A percentile compares a stretch with the other conserved stretches of the same genome.
phyloP scores from a whole-genome alignment of 1,140 invertebrate species.

The Mactra quadrangularis region DNA sequence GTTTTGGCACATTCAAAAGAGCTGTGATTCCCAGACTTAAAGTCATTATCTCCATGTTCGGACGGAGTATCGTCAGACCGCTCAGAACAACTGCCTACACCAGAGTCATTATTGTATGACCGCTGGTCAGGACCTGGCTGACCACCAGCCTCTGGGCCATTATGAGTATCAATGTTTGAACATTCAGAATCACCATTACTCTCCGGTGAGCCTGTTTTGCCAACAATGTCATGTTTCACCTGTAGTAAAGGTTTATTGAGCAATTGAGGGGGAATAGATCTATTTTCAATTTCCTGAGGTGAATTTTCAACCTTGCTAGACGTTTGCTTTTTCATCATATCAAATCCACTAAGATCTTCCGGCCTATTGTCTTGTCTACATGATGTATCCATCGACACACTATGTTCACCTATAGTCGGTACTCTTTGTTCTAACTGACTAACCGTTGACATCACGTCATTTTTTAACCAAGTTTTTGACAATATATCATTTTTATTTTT shows the following conservation, averaged over 20 bases:
- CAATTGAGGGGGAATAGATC: slow-evolving; percentile 66
- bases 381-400: slow-evolving; percentile 6
- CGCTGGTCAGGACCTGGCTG: slow-evolving; percentile 64
- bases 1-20: slow-evolving; percentile 64
- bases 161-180: slow-evolving; percentile 73
- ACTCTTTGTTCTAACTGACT: slow-evolving; percentile 40
- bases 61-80: slow-evolving; percentile 80
- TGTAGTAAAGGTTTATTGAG: slow-evolving; percentile 70
- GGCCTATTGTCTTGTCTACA: slow-evolving; percentile 21
- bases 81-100: slow-evolving; percentile 79
- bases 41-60: slow-evolving; percentile 78
- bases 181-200: slow-evolving; percentile 70
- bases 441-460: slow-evolving; percentile 40
- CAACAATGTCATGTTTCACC: slow-evolving; percentile 56
- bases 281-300: slow-evolving; percentile 58
- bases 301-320: slow-evolving; percentile 21
- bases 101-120: slow-evolving; percentile 78
- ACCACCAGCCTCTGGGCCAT: slow-evolving; percentile 65
- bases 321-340: slow-evolving; percentile 1
- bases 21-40: slow-evolving; percentile 67
- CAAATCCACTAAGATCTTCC: slow-evolving; percentile 44
- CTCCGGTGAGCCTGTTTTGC: slow-evolving; percentile 52
- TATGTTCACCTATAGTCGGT: slow-evolving; percentile 19
- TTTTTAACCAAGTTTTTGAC: slow-evolving; percentile 44
- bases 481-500: slow-evolving; percentile 30